phyloP scores from a whole-genome alignment of 2,888 invertebrate species.

The Ochropleura leucogaster region DNA sequence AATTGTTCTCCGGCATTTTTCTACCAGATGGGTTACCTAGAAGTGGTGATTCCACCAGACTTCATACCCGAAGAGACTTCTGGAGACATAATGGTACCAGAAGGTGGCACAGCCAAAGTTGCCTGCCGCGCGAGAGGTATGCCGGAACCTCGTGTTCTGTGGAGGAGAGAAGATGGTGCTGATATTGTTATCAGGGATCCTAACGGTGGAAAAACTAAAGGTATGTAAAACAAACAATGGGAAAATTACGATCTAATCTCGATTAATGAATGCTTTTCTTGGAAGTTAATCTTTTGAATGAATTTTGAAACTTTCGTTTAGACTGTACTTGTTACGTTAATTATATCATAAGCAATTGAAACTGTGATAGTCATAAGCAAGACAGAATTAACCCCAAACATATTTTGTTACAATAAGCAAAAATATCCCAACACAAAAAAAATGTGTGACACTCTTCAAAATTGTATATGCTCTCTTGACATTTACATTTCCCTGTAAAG shows the following conservation, averaged over 20 bases:
- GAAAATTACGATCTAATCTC: neutral
- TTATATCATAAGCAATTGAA: neutral
- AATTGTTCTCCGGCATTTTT: neutral
- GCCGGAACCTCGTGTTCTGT: conserved; percentile 94
- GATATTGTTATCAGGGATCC: conserved; percentile 95
- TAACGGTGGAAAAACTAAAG: conserved; percentile 91
- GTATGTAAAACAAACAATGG: conserved; percentile 73
- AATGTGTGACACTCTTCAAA: conserved; percentile 18
- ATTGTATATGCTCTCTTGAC: conserved; percentile 28
- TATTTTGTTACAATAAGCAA: conserved; percentile 6
- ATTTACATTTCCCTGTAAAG: conserved; percentile 35
- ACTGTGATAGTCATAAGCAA: neutral
- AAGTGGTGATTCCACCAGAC: conserved; percentile 97
- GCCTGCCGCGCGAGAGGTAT: conserved; percentile 94
- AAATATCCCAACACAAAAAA: conserved; percentile 8
- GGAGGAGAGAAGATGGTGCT: conserved; percentile 95
- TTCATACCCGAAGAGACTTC: conserved; percentile 96
- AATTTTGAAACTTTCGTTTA: too few species aligned
- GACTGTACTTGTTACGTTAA: neutral
- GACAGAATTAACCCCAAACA: neutral
- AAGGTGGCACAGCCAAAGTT: conserved; percentile 93
- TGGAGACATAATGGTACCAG: conserved; percentile 96
- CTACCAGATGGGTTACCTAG: conserved; percentile 94
- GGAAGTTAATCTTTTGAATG: neutral
- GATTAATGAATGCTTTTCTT: neutral